A percentile compares a stretch with the other conserved stretches of the same genome.
Conservation (phyloP, 2,888 invertebrate species). For the Sipunculus nudus region DNA sequence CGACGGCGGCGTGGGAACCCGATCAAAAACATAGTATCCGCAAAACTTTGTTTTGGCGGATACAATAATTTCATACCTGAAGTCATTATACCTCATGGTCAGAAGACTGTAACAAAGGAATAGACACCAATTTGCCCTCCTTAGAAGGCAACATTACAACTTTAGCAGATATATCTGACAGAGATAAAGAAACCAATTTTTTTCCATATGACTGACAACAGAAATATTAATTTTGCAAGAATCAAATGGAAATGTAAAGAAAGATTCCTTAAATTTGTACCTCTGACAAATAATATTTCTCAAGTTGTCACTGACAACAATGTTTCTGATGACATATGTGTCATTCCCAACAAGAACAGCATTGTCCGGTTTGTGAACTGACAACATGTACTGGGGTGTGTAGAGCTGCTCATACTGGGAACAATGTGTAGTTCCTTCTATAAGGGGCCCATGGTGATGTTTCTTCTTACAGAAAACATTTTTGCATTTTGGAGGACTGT, state of each 20-base stretch:
- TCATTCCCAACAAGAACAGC: background rate
- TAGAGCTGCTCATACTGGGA: background rate
- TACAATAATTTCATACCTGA: no score
- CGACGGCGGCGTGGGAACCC: no score
- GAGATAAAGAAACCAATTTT: background rate
- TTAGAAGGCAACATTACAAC: background rate
- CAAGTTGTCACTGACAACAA: background rate
- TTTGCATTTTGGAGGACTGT: background rate
- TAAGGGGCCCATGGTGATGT: slow-evolving; percentile 3
- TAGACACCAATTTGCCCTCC: background rate
- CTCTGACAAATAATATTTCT: background rate
- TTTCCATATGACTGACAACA: background rate
- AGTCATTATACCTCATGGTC: no score
- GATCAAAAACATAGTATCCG: no score
- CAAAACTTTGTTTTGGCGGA: no score
- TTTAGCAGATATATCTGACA: background rate
- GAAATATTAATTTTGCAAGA: slow-evolving; percentile 1
- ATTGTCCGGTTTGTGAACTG: slow-evolving; percentile 1
- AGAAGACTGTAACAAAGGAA: background rate
- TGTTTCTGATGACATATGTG: background rate
- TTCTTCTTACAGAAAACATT: background rate
- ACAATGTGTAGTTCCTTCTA: background rate
- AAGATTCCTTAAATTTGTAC: background rate
- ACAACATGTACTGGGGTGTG: background rate
- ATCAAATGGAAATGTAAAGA: background rate